Base-by-base conservation (phyloP, 2,113 vertebrate genomes). In the Phyllostomus hastatus region DNA sequence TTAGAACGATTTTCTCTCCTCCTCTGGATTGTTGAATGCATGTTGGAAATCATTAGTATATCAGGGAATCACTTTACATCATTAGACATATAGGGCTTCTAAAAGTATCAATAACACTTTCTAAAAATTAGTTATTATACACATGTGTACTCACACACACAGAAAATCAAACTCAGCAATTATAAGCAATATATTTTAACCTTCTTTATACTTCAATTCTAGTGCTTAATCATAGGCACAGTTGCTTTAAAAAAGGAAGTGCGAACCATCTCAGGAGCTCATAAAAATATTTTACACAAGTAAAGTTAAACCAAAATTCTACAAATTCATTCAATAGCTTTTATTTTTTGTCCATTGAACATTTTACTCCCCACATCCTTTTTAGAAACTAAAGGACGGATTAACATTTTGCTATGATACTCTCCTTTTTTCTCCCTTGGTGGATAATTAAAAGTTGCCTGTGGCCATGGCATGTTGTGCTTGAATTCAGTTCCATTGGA, bases 371-470 rank as follows among this genome's bases (percentile, higher is more conserved):
- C 8, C 66, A 4, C 1, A 61, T 1, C 19, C 0, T 46, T 90
- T 73, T 48, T 24, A 70, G 31, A 73, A 70, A 78, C 43, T 82
- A 92, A 87, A 90, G 38, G 35, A 90, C 78, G 9, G 57, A 50
- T 78, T 85, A 85, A 88, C 28, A 82, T 91, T 85, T 97, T 89
- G 4, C 59, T 78, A 24, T 64, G 19, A 80, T 82, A n/a, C 24
- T 26, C 59, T 94, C 3, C 7, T 41, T 79, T 72, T 90, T 66
- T 20, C 35, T 81, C 70, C 76, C 90, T 90, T 88, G 76, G 73
- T 92, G 54, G 41, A 82, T 92, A 95, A 92, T 95, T 96, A 97
- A 85, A 90, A 90, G 9, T 93, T 95, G 78, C 78, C 59, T 35
- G 28, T 80, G 96, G 82, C 48, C 31, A 89, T 80, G 38, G 26